Evolutionary conservation across 2,888 invertebrate genomes (phyloP).

Genomic region (Ernsta delagoae): DNA sequence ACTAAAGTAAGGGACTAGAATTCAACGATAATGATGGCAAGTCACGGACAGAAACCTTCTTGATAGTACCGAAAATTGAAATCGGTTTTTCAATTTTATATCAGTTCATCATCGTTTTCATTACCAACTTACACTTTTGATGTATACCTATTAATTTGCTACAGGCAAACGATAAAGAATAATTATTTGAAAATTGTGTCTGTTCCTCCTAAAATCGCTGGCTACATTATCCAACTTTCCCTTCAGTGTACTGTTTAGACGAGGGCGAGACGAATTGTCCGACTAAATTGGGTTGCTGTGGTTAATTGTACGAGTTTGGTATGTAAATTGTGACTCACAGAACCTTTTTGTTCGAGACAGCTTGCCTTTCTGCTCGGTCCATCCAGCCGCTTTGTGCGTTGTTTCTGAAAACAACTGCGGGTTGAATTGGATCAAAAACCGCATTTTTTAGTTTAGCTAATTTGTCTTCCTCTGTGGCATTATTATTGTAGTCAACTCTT

Average conservation of each 20-base stretch:
- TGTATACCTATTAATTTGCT: too few species aligned
- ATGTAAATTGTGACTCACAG: slow-evolving; percentile 41
- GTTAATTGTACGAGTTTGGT: slow-evolving; percentile 40
- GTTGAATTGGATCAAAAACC: slow-evolving; percentile 10
- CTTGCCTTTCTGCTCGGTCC: slow-evolving; percentile 31
- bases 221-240: slow-evolving; percentile 38
- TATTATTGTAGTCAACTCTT: background rate
- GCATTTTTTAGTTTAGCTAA: background rate
- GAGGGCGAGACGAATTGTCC: slow-evolving; percentile 52
- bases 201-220: slow-evolving; percentile 6
- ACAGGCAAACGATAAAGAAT: background rate
- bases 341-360: slow-evolving; percentile 33
- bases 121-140: too few species aligned
- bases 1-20: too few species aligned
- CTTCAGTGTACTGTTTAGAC: slow-evolving; percentile 31
- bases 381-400: slow-evolving; percentile 1
- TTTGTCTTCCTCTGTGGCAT: background rate
- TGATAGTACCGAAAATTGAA: too few species aligned
- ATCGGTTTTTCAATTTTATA: too few species aligned
- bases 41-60: too few species aligned
- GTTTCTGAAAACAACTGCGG: slow-evolving; percentile 21
- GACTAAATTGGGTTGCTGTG: slow-evolving; percentile 59
- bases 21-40: too few species aligned
- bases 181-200: background rate
- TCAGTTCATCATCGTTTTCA: too few species aligned